Evolutionary conservation across 2,797 vertebrate genomes (phyloP), one percentile per base, ranked within the genome.

Genomic region (Darevskia nairensis): DNA sequence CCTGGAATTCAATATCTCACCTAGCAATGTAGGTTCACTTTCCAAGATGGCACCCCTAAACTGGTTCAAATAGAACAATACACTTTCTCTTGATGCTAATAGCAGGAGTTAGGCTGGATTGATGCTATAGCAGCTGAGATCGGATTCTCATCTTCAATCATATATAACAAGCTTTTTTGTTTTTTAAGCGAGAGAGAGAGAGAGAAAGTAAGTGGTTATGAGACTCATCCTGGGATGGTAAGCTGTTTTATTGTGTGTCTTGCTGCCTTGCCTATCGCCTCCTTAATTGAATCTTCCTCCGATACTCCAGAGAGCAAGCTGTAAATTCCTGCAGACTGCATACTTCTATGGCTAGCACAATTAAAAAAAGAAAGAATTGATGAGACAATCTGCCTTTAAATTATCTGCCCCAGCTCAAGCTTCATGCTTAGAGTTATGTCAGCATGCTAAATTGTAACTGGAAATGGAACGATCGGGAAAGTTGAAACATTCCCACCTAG

Each of bases 211-310:
- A 6, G 10, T 6, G 39, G 35, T 80, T 85, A 55, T 29, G 23
- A 75, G 55, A 66, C 78, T n/a, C 68, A 39, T 66, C 75, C 77
- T 25, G 21, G 2, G 41, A 29, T 55, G 50, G 50, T 55, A 64
- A 50, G 69, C 68, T 85, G 17, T 3, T 83, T 79, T 64, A 80
- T 83, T 88, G 86, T 75, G 39, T 3, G 2, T 1, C 19, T 68
- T 44, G 25, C 29, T 84, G 21, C 32, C 46, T 90, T 86, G 21
- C 55, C 55, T 76, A 80, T 85, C 39, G 21, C 29, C 86, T 68
- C 83, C 75, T 86, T 91, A 59, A 89, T 91, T 91, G 86, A 77
- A 79, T 84, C 66, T 90, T 88, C 39, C 55, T 32, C 84, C 39
- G 27, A 89, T 44, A 78, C 59, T 88, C 81, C 11, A 55, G 39